These are phyloP conservation scores for Ochropleura plecta DNA, from an alignment of 2,888 invertebrate species.

Conservation along the genomic window DNA sequence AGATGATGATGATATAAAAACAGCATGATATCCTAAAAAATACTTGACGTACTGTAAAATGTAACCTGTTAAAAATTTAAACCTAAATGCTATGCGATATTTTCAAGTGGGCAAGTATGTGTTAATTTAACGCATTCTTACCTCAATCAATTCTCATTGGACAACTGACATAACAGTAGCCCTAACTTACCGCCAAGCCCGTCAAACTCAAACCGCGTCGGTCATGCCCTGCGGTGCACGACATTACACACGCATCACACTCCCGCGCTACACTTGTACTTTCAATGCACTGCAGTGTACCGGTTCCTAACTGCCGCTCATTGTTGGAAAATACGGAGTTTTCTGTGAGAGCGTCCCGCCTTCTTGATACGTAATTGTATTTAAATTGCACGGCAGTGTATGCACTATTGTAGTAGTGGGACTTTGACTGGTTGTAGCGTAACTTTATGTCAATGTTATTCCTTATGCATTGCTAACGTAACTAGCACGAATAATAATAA, in stretches of 20 bases:
- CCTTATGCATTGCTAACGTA: conserved; percentile 8
- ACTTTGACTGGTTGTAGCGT: conserved; percentile 4
- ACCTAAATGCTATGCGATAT: not conserved
- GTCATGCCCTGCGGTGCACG: conserved; percentile 68
- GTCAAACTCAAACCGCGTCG: conserved; percentile 54
- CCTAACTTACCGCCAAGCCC: conserved; percentile 46
- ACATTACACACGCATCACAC: conserved; percentile 59
- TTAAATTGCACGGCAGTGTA: conserved; percentile 59
- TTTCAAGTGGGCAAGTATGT: not conserved
- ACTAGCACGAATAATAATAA: not conserved
- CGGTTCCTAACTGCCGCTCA: conserved; percentile 46
- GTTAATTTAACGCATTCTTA: not conserved
- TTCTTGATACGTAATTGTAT: conserved; percentile 61
- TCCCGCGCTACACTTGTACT: conserved; percentile 69
- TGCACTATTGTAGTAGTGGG: conserved; percentile 28
- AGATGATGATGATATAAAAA: not conserved
- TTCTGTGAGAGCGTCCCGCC: conserved; percentile 57
- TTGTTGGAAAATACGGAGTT: conserved; percentile 57
- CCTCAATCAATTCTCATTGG: not conserved
- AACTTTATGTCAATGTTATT: conserved; percentile 17
- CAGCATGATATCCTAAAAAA: not conserved
- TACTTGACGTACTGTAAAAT: no score
- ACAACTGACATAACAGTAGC: conserved; percentile 51
- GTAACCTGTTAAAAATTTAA: no score
- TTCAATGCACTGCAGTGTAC: conserved; percentile 69